Base-by-base conservation (phyloP, 2,113 vertebrate genomes). In the Esox niger region DNA sequence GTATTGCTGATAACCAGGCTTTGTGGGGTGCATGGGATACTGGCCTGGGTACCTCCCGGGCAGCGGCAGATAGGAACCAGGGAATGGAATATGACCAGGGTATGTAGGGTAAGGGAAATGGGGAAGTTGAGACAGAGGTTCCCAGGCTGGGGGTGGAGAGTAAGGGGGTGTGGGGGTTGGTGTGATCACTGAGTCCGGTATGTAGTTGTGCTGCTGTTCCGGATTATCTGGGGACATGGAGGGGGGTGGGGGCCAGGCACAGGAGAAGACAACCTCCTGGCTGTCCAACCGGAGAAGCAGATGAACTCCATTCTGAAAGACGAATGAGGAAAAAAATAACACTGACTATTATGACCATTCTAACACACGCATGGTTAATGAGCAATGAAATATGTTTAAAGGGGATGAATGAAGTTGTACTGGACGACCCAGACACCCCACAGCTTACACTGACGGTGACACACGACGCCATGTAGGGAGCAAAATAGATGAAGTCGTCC, bases 231-330 rank as follows among this genome's bases (percentile, higher is more conserved):
- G 55, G 55, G 56, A 26, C 23, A n/a, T 68, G 49, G 62, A 58
- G 26, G 29, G 56, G 38, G 59, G 32, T 2, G 32, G 63, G 57
- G 31, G n/a, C 8, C 27, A 43, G 38, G 79, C 80, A 69, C 91
- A 92, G 21, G 86, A 80, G 2, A 90, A 79, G 33, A 73, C 62
- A 29, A 79, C 87, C 65, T 79, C 75, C 20, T 74, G 68, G 67
- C 74, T 55, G 55, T 83, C 69, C 15, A 82, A 25, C n/a, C 79
- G 23, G 11, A 90, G n/a, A 0, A 79, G 25, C 7, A 91, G 69
- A 9, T 69, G 49, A 1, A 63, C 38, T 9, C 64, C 71, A 60
- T 79, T 81, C 91, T 92, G 75, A 21, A 68, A 70, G 69, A 62
- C n/a, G 0, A 71, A 23, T 23, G 30, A 7, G n/a, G 2, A 25